Conservation (phyloP, 2,113 vertebrate species). For the Nesogale talazaci region DNA sequence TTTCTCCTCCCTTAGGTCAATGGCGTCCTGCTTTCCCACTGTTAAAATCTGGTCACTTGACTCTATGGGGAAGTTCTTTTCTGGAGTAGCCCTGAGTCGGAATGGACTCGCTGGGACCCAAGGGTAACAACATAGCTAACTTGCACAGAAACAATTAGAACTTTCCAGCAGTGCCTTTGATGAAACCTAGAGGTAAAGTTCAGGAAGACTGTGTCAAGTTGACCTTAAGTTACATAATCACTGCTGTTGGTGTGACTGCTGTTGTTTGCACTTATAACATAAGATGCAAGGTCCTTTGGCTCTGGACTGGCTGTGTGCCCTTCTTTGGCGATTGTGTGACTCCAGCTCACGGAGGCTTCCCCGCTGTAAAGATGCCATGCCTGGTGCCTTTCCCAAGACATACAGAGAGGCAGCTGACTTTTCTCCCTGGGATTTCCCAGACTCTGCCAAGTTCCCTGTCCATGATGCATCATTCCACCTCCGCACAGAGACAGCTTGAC, state of each 20-base stretch:
- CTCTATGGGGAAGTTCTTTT: neutral
- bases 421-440: neutral
- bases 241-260: neutral
- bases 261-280: too few relatives aligned
- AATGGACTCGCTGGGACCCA: neutral
- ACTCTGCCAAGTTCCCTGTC: fast-evolving
- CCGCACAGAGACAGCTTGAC: too few relatives aligned
- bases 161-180: neutral
- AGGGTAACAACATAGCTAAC: neutral
- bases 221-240: neutral
- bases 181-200: neutral
- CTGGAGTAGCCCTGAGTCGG: neutral
- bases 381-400: neutral
- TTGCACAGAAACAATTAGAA: fast-evolving
- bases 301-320: too few relatives aligned
- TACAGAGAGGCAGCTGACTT: neutral
- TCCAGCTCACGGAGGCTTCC: neutral
- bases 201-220: neutral
- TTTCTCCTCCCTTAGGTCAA: too few relatives aligned
- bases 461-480: neutral
- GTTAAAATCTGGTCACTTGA: too few relatives aligned
- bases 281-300: too few relatives aligned
- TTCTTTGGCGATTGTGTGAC: neutral
- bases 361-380: too few relatives aligned
- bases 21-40: too few relatives aligned